Evolutionary conservation across 2,888 invertebrate genomes (phyloP), one percentile per base, ranked within the genome.

Genomic region (Tinea trinotella): DNA sequence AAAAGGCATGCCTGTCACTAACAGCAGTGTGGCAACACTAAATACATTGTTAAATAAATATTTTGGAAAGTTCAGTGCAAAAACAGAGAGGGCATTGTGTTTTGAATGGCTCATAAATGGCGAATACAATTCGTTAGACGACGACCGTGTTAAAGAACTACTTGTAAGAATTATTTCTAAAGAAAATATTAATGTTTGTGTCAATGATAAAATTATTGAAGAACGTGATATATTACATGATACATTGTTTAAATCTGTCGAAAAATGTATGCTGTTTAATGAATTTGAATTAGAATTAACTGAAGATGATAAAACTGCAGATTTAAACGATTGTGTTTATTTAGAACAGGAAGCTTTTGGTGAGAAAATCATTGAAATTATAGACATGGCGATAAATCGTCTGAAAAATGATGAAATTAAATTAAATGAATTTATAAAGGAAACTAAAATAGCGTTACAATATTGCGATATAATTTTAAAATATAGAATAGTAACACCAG

Each of bases 1-100:
- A 54, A 77, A 71, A 57, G 77, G 74, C 52, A 80, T 85, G 74
- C 78, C 79, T 2, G 70, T 77, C 3, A 78, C 73, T 13, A 63
- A 65, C 30, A 56, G 63, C 22, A 80, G 75, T 58, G 60, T 84
- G 2, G 60, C 57, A 22, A 85, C 84, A 2, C 59, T 87, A 15
- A 72, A 63, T 54, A 58, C 59, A 34, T 55, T 81, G 13, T 68
- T 76, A 49, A 57, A 70, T 46, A 74, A 70, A 56, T 80, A 75
- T 62, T 84, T 74, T 57, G 76, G 65, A 56, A 81, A 78, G 62
- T 76, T 74, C 56, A 74, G 70, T 44, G 59, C 64, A 13, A 59
- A 65, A 12, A 71, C 73, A 52, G 62, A 66, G 12, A 68, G 76
- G 58, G 55, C 62, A 3, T 67, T 72, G 59, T 76, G 70, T 58